Conservation (phyloP, 2,797 vertebrate genomes). For the Siniperca obscura region DNA sequence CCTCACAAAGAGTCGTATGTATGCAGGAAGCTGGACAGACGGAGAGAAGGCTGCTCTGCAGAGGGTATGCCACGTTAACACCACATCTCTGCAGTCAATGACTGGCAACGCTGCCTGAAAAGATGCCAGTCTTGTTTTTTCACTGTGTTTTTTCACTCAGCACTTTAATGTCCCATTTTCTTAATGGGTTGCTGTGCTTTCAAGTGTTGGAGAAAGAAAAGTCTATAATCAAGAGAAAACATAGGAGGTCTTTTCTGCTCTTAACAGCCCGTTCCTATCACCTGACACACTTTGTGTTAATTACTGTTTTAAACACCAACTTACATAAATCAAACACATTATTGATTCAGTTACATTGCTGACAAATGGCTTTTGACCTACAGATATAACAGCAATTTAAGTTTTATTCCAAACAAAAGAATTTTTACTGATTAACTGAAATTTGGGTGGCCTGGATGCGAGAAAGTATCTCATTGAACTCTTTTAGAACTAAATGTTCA, state of each 20-base stretch:
- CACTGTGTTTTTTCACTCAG: background rate
- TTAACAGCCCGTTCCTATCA: background rate
- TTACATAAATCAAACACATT: background rate
- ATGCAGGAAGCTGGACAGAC: constrained; percentile 72
- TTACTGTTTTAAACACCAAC: background rate
- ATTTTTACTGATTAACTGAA: background rate
- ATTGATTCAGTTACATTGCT: background rate
- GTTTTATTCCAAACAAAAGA: background rate
- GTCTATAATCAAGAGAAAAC: constrained; percentile 19
- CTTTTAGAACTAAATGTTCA: constrained; percentile 10
- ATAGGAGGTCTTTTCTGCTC: background rate
- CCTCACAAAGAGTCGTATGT: constrained; percentile 31
- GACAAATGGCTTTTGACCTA: background rate
- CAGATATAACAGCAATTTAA: background rate
- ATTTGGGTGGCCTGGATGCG: constrained; percentile 29
- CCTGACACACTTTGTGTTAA: background rate
- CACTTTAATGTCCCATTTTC: background rate
- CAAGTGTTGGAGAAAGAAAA: constrained; percentile 13
- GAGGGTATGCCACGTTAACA: constrained; percentile 69
- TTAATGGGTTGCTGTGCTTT: constrained; percentile 28
- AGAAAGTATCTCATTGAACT: background rate
- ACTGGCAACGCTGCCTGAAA: constrained; percentile 36
- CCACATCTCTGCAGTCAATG: constrained; percentile 41
- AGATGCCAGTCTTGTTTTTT: constrained; percentile 37
- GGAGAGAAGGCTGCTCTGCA: constrained; percentile 56